phyloP scores from a whole-genome alignment of 2,888 invertebrate genomes.

The Entomobrya multifasciata region DNA sequence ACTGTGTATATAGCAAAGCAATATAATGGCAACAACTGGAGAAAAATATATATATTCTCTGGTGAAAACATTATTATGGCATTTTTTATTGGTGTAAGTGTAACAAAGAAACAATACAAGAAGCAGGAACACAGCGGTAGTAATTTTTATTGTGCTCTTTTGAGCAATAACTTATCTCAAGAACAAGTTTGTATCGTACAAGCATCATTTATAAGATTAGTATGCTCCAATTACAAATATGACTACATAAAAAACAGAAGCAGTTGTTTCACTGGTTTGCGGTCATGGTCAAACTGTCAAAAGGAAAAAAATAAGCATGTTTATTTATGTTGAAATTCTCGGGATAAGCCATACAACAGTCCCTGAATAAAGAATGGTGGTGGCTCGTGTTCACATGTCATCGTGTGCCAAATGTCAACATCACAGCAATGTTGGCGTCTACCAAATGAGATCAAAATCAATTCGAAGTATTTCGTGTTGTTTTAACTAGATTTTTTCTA shows the following conservation, averaged over 20 bases:
- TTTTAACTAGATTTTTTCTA: slow-evolving; percentile 10
- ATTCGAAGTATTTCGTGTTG: background rate
- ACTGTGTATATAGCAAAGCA: background rate
- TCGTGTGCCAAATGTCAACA: slow-evolving; percentile 32
- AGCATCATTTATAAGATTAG: background rate
- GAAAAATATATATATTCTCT: slow-evolving; percentile 12
- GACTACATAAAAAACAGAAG: slow-evolving; percentile 1
- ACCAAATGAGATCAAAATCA: slow-evolving; percentile 20
- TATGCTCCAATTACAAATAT: background rate
- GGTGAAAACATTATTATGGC: slow-evolving; percentile 51
- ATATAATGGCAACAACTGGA: slow-evolving; percentile 30
- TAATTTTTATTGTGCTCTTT: background rate
- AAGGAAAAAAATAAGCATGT: too few species aligned
- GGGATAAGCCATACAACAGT: too few species aligned
- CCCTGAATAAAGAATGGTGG: too few species aligned
- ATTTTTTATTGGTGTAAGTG: slow-evolving; percentile 50
- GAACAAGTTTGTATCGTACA: background rate
- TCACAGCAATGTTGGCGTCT: background rate
- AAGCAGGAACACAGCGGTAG: background rate
- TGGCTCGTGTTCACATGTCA: too few species aligned
- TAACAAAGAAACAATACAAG: background rate
- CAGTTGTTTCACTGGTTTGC: slow-evolving; percentile 1
- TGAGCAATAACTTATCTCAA: background rate
- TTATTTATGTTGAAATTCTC: too few species aligned
- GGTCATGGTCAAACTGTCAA: slow-evolving; percentile 1